Conservation (phyloP, 2,888 invertebrate species). For the Leptinotarsa peninsularis region DNA sequence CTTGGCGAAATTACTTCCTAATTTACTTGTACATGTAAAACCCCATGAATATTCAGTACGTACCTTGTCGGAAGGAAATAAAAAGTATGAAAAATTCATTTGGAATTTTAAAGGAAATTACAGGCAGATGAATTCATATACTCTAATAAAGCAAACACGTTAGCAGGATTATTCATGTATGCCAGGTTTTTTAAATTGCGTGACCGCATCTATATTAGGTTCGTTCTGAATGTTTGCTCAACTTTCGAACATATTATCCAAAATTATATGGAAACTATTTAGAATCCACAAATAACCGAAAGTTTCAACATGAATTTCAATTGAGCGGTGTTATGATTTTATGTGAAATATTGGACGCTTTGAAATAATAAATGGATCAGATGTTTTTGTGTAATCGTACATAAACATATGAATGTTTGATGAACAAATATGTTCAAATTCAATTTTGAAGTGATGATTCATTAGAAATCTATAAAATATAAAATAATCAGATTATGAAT, state of each 20-base stretch:
- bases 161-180: not conserved
- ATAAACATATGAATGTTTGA: no score
- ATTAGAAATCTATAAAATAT: no score
- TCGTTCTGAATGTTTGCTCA: not conserved
- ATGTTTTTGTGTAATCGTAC: no score
- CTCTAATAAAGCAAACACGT: conserved; percentile 13
- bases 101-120: not conserved
- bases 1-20: conserved; percentile 5
- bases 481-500: no score
- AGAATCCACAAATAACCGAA: no score
- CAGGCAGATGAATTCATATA: conserved; percentile 11
- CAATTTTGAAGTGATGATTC: no score
- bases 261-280: no score
- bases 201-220: not conserved
- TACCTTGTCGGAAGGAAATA: not conserved
- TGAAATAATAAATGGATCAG: no score
- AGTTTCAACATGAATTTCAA: no score
- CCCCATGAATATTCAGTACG: conserved; percentile 6
- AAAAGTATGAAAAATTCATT: not conserved
- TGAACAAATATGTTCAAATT: no score
- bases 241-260: not conserved
- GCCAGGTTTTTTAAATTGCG: not conserved
- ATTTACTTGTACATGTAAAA: not conserved
- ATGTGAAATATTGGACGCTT: no score
- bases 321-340: no score